These are phyloP conservation scores for Distichodus sexfasciatus DNA, from an alignment of 2,797 vertebrate genomes.

Conservation along the genomic window DNA sequence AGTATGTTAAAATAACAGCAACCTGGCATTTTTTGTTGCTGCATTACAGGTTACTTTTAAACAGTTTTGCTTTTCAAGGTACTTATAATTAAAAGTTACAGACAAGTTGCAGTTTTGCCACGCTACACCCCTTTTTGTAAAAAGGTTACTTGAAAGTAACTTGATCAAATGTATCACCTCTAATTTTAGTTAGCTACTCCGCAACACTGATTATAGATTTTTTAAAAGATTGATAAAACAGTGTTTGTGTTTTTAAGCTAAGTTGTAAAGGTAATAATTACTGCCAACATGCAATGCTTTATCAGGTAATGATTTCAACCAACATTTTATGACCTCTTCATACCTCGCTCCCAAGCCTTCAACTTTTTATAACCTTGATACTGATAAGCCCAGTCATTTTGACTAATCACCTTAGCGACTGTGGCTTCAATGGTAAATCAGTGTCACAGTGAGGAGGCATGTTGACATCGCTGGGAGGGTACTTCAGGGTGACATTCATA, in stretches of 20 bases:
- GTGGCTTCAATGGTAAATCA: constrained; percentile 29
- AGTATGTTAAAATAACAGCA: neutral
- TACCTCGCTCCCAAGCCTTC: neutral
- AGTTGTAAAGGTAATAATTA: no score
- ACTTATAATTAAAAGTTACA: no score
- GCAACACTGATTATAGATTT: no score
- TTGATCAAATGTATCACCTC: no score
- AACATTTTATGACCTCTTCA: neutral
- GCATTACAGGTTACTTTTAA: neutral
- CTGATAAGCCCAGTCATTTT: constrained; percentile 8
- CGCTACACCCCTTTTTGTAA: no score
- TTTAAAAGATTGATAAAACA: no score
- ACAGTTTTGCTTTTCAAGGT: no score
- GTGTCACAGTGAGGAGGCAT: constrained; percentile 10
- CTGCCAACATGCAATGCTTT: no score
- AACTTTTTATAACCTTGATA: neutral
- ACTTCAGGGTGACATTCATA: constrained; percentile 31
- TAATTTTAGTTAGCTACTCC: no score
- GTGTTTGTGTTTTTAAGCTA: no score
- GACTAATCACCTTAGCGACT: constrained; percentile 7
- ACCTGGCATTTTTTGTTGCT: neutral
- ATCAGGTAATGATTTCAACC: neutral
- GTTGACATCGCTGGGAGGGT: neutral
- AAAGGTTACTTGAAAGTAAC: no score
- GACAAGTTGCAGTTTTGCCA: no score